A percentile compares a stretch with the other conserved stretches of the same genome.
These are phyloP conservation scores for Oreochromis mossambicus DNA, from an alignment of 2,797 vertebrate species.

Conservation along the genomic window DNA sequence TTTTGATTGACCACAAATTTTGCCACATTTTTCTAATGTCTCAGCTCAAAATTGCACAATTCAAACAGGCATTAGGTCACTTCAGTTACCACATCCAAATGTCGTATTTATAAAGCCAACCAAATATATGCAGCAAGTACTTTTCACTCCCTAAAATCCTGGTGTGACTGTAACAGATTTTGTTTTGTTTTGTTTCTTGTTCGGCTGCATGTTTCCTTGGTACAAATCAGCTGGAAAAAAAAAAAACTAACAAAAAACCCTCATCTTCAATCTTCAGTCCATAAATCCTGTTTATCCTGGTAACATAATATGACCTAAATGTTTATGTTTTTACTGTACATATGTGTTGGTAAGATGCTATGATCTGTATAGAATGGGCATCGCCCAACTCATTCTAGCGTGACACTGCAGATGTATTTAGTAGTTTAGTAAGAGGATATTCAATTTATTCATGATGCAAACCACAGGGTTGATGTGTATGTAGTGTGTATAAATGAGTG, in stretches of 20 bases:
- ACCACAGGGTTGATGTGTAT: slow-evolving; percentile 50
- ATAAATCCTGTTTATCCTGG: not conserved
- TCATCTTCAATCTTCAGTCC: not conserved
- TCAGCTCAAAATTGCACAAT: not conserved
- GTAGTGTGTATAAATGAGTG: slow-evolving; percentile 19
- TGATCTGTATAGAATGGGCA: slow-evolving; percentile 23
- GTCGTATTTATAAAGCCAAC: not conserved
- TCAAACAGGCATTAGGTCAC: not conserved
- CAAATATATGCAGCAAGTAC: not conserved
- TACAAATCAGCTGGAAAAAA: not conserved
- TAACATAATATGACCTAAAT: slow-evolving; percentile 15
- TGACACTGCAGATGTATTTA: slow-evolving; percentile 64
- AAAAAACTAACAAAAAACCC: not conserved
- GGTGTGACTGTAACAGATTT: not conserved
- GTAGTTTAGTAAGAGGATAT: slow-evolving; percentile 66
- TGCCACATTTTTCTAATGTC: not conserved
- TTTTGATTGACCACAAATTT: not conserved
- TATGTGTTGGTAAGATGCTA: slow-evolving; percentile 24
- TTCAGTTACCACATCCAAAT: not conserved
- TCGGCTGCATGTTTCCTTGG: not conserved
- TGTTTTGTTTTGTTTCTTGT: not conserved
- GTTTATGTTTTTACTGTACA: slow-evolving; percentile 30
- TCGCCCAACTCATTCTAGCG: slow-evolving; percentile 26
- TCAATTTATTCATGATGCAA: slow-evolving; percentile 76
- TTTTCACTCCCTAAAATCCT: not conserved